phyloP scores from a whole-genome alignment of 2,888 invertebrate species.

The Diarsia dahlii region DNA sequence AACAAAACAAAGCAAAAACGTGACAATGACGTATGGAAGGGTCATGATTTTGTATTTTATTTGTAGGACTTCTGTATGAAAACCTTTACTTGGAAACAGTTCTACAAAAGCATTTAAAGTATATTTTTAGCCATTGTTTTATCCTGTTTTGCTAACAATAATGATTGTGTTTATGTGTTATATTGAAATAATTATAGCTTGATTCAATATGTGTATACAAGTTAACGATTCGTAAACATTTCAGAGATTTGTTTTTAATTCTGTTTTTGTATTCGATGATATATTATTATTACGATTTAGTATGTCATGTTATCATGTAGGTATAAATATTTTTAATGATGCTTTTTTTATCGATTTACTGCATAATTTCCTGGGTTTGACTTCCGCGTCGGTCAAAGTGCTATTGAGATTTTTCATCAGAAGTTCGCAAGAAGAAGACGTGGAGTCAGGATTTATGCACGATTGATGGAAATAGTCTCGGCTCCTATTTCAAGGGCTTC shows the following conservation, averaged over 20 bases:
- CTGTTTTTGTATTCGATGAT: background rate
- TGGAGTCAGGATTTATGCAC: too few relatives aligned
- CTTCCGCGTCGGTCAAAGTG: too few relatives aligned
- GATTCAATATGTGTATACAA: conserved; percentile 28
- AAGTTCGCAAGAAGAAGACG: too few relatives aligned
- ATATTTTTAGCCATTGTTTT: conserved; percentile 19
- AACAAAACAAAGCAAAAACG: too few relatives aligned
- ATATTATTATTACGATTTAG: background rate
- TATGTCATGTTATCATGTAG: too few relatives aligned
- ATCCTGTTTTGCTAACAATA: conserved; percentile 5
- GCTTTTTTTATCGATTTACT: too few relatives aligned
- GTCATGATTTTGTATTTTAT: background rate
- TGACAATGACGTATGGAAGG: too few relatives aligned
- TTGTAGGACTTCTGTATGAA: conserved; percentile 13
- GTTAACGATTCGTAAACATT: conserved; percentile 19
- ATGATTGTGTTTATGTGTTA: conserved; percentile 27
- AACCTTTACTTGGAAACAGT: background rate
- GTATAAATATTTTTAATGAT: background rate
- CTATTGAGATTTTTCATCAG: too few relatives aligned
- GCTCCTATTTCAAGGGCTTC: too few relatives aligned
- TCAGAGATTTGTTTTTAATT: conserved; percentile 10
- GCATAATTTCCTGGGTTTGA: too few relatives aligned
- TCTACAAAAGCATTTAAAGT: background rate
- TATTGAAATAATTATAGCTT: conserved; percentile 35
- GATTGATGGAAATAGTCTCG: too few relatives aligned